phyloP scores from a whole-genome alignment of 2,888 invertebrate genomes.

The Hermodice carunculata region DNA sequence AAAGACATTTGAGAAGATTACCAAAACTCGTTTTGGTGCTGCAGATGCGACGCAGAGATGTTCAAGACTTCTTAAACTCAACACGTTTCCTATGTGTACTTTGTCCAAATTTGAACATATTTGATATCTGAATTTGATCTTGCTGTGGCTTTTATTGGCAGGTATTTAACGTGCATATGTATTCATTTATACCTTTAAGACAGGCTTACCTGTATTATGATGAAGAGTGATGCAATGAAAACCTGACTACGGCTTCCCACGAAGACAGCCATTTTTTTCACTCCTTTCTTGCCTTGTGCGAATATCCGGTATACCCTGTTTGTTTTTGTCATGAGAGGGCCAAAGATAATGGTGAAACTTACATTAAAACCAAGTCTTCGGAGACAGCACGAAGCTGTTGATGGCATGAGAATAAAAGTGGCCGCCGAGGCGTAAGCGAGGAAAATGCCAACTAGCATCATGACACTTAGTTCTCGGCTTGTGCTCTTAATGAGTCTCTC shows the following conservation, averaged over 20 bases:
- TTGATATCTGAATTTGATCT: too few relatives aligned
- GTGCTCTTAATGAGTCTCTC: slow-evolving; percentile 48
- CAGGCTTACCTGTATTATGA: slow-evolving; percentile 45
- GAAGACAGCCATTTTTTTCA: slow-evolving; percentile 34
- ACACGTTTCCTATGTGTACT: too few relatives aligned
- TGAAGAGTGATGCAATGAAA: slow-evolving; percentile 29
- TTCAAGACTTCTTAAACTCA: too few relatives aligned
- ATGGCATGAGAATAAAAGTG: slow-evolving; percentile 32
- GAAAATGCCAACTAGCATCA: slow-evolving; percentile 40
- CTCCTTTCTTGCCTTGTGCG: slow-evolving; percentile 9
- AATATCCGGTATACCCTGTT: slow-evolving; percentile 28
- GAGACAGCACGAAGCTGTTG: slow-evolving; percentile 32
- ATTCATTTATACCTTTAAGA: too few relatives aligned
- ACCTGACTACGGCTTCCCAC: slow-evolving; percentile 42
- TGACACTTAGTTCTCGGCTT: slow-evolving; percentile 37
- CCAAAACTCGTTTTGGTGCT: too few relatives aligned
- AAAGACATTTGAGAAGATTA: too few relatives aligned
- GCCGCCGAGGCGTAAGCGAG: slow-evolving; percentile 38
- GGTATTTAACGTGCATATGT: too few relatives aligned
- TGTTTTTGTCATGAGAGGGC: slow-evolving; percentile 38
- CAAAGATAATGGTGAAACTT: slow-evolving; percentile 44
- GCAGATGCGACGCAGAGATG: too few relatives aligned
- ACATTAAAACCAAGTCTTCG: slow-evolving; percentile 44
- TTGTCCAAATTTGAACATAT: too few relatives aligned
- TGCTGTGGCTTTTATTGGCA: too few relatives aligned